These are phyloP conservation scores for Pseudanteris insignis DNA, from an alignment of 2,888 invertebrate species.

Conservation along the genomic window DNA sequence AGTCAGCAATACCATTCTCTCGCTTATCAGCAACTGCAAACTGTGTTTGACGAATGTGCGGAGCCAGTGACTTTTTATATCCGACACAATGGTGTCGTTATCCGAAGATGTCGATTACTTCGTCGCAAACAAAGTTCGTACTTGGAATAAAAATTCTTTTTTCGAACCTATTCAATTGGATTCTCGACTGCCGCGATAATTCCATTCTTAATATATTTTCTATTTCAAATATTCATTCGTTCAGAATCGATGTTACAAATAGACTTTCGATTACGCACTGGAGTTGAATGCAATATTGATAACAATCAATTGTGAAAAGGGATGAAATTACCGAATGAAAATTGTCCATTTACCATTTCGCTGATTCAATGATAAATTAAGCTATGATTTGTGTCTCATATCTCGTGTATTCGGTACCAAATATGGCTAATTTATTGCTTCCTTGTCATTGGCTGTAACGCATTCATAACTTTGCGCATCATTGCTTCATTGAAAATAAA, in stretches of 20 bases:
- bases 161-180: constrained; percentile 28
- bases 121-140: constrained; percentile 35
- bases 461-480: too few species aligned
- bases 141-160: constrained; percentile 25
- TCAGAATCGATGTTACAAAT: constrained; percentile 4
- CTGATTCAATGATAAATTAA: too few species aligned
- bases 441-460: too few species aligned
- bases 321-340: too few species aligned
- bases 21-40: constrained; percentile 50
- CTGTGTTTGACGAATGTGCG: constrained; percentile 44
- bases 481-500: too few species aligned
- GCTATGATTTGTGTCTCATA: too few species aligned
- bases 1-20: constrained; percentile 55
- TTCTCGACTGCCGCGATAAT: constrained; percentile 9
- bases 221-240: constrained; percentile 22
- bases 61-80: constrained; percentile 39
- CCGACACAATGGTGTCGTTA: constrained; percentile 49
- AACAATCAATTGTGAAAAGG: too few species aligned
- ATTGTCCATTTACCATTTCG: too few species aligned
- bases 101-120: constrained; percentile 49
- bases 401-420: too few species aligned
- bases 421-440: too few species aligned
- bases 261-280: constrained; percentile 1
- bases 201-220: constrained; percentile 9
- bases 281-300: too few species aligned